Evolutionary conservation across 2,797 vertebrate species (phyloP).

Genomic region (Pachyuromys duprasi): DNA sequence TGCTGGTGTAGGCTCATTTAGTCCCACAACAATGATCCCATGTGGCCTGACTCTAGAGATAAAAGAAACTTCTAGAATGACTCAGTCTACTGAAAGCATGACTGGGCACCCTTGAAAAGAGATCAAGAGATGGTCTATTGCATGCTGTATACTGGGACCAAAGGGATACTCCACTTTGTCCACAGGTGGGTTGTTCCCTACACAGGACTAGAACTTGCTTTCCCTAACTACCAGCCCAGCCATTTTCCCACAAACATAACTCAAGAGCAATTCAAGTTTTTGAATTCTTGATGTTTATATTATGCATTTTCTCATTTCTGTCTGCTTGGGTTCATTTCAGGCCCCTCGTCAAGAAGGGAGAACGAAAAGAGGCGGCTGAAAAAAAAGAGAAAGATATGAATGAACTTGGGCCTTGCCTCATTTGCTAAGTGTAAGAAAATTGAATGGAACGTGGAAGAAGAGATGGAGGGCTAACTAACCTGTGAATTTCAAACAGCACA

Average conservation of each 20-base stretch:
- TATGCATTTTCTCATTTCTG: not conserved
- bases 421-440: not conserved
- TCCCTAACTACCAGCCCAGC: not conserved
- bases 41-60: not conserved
- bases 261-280: not conserved
- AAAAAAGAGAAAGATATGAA: not conserved
- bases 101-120: not conserved
- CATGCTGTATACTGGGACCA: not conserved
- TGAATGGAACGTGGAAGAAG: not conserved
- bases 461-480: not conserved
- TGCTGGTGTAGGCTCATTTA: not conserved
- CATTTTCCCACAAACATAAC: not conserved
- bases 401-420: not conserved
- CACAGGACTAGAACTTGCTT: not conserved
- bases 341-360: not conserved
- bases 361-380: not conserved
- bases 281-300: not conserved
- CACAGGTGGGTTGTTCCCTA: not conserved
- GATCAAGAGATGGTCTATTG: not conserved
- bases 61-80: not conserved
- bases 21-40: not conserved
- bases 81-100: not conserved
- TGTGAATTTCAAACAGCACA: not conserved
- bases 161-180: not conserved
- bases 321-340: constrained; percentile 5